Conservation (phyloP, 2,113 vertebrate species). For the Tretioscincus oriximinensis region DNA sequence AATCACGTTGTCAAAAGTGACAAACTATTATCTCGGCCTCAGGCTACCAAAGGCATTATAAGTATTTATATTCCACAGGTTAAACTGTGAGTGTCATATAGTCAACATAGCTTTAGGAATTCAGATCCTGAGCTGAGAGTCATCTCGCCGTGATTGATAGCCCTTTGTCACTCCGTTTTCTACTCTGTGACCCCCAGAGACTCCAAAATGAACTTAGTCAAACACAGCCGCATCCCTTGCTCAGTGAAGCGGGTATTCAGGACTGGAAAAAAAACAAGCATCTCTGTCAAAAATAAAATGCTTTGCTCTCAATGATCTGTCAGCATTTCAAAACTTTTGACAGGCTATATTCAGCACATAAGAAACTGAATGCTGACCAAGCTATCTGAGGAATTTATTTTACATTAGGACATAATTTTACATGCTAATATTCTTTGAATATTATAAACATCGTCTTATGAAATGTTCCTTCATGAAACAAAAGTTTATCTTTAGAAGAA, state of each 20-base stretch:
- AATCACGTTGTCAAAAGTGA: constrained; percentile 31
- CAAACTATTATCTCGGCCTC: constrained; percentile 21
- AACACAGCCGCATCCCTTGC: constrained; percentile 58
- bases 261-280: constrained; percentile 49
- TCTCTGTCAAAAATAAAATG: constrained; percentile 73
- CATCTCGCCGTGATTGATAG: constrained; percentile 74
- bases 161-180: constrained; percentile 74
- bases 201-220: constrained; percentile 70
- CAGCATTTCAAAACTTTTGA: constrained; percentile 71
- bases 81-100: constrained; percentile 37
- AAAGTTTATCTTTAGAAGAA: constrained; percentile 28
- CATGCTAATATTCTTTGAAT: constrained; percentile 30
- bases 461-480: constrained; percentile 25
- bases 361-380: constrained; percentile 59
- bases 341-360: constrained; percentile 63
- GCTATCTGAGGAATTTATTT: constrained; percentile 33
- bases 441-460: background rate
- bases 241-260: constrained; percentile 71
- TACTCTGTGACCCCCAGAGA: constrained; percentile 67
- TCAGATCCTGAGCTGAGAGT: constrained; percentile 43
- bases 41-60: constrained; percentile 24
- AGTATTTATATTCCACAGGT: constrained; percentile 43
- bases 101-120: constrained; percentile 29
- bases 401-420: constrained; percentile 36
- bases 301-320: constrained; percentile 67